A percentile compares a stretch with the other conserved stretches of the same genome.
Evolutionary conservation across 2,113 vertebrate species (phyloP).

Genomic region (Percopsis transmontana): DNA sequence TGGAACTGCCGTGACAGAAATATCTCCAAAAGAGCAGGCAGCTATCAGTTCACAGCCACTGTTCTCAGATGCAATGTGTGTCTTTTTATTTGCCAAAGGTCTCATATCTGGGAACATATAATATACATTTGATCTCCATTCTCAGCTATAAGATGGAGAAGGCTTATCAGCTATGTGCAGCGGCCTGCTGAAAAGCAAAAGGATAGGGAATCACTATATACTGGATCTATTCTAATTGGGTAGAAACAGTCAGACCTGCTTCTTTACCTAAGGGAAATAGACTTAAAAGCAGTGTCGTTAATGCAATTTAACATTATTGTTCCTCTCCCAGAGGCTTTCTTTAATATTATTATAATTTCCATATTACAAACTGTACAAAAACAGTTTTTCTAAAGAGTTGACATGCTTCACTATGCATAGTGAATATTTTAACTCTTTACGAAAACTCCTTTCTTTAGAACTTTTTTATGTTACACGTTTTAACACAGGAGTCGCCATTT

Average conservation of each 20-base stretch:
- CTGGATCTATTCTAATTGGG: conserved; percentile 22
- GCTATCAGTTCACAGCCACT: not conserved
- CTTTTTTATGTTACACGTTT: no score
- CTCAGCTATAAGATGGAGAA: not conserved
- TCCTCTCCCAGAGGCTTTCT: conserved; percentile 47
- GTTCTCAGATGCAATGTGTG: not conserved
- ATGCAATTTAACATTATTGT: conserved; percentile 60
- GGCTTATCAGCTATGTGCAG: not conserved
- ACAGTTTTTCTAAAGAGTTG: conserved; percentile 35
- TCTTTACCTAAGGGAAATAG: conserved; percentile 61
- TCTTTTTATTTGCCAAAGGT: not conserved
- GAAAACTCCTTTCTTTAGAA: conserved; percentile 24
- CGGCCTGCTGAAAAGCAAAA: conserved; percentile 19
- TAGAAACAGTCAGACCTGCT: conserved; percentile 35
- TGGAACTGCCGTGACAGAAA: conserved; percentile 2
- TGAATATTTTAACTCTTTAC: conserved; percentile 33
- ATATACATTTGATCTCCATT: not conserved
- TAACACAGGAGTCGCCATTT: no score
- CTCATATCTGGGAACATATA: not conserved
- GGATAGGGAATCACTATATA: conserved; percentile 25
- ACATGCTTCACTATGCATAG: conserved; percentile 14
- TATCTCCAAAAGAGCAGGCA: not conserved
- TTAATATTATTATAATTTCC: conserved; percentile 61
- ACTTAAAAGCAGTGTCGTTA: conserved; percentile 49
- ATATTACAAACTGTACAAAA: conserved; percentile 53